These are phyloP conservation scores for Calephelis nemesis DNA, from an alignment of 1,140 invertebrate genomes.

Conservation along the genomic window DNA sequence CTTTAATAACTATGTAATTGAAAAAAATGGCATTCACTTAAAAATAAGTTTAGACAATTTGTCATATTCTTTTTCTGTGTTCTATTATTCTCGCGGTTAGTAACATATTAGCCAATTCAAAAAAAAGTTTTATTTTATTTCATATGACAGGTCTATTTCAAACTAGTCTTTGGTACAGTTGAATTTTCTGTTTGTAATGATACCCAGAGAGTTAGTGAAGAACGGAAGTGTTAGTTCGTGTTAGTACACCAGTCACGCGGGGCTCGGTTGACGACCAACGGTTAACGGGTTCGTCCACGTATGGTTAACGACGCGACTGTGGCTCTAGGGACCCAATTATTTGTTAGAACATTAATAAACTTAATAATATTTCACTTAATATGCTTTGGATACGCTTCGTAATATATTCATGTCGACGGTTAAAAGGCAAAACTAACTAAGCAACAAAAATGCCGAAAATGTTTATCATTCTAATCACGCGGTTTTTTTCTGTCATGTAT, in stretches of 20 bases:
- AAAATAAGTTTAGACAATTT: too few relatives aligned
- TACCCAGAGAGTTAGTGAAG: conserved; percentile 35
- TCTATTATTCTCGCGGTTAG: too few relatives aligned
- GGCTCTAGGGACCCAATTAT: conserved; percentile 15
- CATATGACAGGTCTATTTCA: conserved; percentile 43
- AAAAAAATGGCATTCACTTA: too few relatives aligned
- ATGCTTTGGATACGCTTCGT: not conserved
- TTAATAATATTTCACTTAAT: not conserved
- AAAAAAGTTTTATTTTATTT: not conserved
- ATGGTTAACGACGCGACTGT: conserved; percentile 57
- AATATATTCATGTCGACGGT: too few relatives aligned
- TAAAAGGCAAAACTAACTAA: too few relatives aligned
- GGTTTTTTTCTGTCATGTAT: too few relatives aligned
- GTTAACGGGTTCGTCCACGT: conserved; percentile 56
- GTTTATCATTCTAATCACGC: too few relatives aligned
- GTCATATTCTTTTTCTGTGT: too few relatives aligned
- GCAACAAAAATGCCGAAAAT: too few relatives aligned
- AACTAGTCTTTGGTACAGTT: conserved; percentile 54
- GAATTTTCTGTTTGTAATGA: conserved; percentile 75
- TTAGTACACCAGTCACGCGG: conserved; percentile 65
- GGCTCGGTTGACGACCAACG: conserved; percentile 51
- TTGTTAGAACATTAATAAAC: conserved; percentile 8
- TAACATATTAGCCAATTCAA: too few relatives aligned
- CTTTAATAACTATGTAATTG: too few relatives aligned
- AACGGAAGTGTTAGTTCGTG: conserved; percentile 62